Evolutionary conservation across 2,888 invertebrate genomes (phyloP).

Genomic region (Acanthosepion esculentum): DNA sequence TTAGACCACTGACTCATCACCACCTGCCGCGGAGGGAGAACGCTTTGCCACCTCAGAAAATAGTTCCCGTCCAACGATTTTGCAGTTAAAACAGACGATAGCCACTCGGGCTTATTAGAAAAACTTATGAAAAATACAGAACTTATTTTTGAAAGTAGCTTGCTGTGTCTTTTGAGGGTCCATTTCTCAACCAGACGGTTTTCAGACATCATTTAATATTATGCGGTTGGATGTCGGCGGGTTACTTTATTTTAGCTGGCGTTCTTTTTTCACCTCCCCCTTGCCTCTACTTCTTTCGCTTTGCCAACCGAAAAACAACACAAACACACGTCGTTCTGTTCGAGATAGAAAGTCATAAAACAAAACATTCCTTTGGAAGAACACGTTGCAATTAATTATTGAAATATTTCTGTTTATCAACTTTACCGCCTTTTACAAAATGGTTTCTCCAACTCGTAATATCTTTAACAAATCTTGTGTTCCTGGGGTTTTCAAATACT

Average conservation of each 20-base stretch:
- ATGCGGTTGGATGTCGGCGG: not conserved
- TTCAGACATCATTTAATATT: not conserved
- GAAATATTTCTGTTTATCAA: not conserved
- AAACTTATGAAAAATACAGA: conserved; percentile 9
- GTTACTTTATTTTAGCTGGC: not conserved
- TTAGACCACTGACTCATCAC: conserved; percentile 22
- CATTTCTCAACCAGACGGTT: conserved; percentile 7
- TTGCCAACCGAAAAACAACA: not conserved
- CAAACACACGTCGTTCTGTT: not conserved
- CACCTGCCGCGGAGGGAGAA: not conserved
- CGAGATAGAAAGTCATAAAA: not conserved
- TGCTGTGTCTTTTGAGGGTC: not conserved
- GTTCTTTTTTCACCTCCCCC: not conserved
- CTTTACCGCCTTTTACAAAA: not conserved
- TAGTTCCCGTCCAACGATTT: conserved; percentile 33
- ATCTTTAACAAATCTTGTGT: not conserved
- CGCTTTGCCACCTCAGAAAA: conserved; percentile 12
- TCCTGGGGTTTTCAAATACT: not conserved
- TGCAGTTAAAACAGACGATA: conserved; percentile 33
- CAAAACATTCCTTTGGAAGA: not conserved
- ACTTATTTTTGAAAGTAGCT: not conserved
- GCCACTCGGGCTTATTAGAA: not conserved
- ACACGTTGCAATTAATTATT: not conserved
- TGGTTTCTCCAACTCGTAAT: not conserved
- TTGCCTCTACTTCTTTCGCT: not conserved